Base-by-base conservation (phyloP, 2,113 vertebrate species). In the Oryzias woworae region DNA sequence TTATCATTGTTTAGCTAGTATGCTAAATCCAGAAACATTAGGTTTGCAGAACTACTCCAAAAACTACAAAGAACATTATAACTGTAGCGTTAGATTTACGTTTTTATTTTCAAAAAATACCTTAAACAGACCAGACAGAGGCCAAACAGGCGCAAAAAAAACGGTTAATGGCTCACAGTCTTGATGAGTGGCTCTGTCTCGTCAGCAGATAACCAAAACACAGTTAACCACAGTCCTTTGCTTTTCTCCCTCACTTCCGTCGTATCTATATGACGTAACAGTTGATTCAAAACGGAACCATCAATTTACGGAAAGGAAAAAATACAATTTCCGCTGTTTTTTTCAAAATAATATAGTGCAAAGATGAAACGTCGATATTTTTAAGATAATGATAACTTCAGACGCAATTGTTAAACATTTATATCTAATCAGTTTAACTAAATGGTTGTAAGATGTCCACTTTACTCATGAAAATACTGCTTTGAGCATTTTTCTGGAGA, bases 201-300 rank as follows among this genome's bases (percentile, higher is more conserved):
- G 78, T 81, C 75, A 85, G 80, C 80, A 73, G 13, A 69, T 8
- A 23, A 5, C 31, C 18, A 46, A 58, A 59, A 73, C 67, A 28
- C 14, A 12, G 14, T 28, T 48, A 55, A 51, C 78, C 53, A 50
- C 1, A 15, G 55, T 64, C 46, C 71, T 57, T 58, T 45, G 14
- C 4, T 22, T 0, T 0, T 1, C 61, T 51, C 47, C 20, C 57
- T 51, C 16, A 52, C 41, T 81, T 90, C 84, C 89, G 89, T 85
- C 88, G 81, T 82, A 58, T 1, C 5, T 53, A 0, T 69, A 0
- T 62, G 61, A 23, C 75, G 81, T 63, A 15, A 3, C 0, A 1
- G 16, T 20, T 28, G 5, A 57, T 0, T 1, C 22, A 2, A 20
- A 7, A 4, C 52, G 2, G 31, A 50, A 43, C 7, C 0, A 16